Percentiles rank a stretch among this genome's conserved stretches.
Evolutionary conservation across 1,140 invertebrate species (phyloP).

Genomic region (Leptopilina boulardi): DNA sequence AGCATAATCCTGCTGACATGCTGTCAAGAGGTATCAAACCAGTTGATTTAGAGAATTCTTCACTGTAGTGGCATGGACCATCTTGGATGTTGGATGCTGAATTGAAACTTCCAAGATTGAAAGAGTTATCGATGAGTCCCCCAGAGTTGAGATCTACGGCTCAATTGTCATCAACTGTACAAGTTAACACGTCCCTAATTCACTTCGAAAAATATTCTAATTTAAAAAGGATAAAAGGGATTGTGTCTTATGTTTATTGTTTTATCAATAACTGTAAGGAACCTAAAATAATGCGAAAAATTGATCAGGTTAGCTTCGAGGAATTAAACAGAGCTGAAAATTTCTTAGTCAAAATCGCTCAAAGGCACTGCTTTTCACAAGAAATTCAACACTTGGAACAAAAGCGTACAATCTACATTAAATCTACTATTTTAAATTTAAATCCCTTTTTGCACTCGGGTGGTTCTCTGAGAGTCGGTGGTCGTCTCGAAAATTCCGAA

Average conservation of each 20-base stretch:
- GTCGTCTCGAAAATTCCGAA: conserved; percentile 51
- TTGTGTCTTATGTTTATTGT: conserved; percentile 37
- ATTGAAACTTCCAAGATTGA: background rate
- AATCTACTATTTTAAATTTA: conserved; percentile 30
- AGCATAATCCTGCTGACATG: conserved; percentile 45
- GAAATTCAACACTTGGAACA: conserved; percentile 36
- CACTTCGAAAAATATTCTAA: conserved; percentile 34
- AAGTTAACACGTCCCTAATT: background rate
- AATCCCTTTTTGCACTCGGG: conserved; percentile 52
- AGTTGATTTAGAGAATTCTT: conserved; percentile 31
- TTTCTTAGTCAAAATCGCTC: conserved; percentile 18
- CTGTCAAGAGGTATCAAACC: conserved; percentile 39
- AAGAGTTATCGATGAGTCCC: background rate
- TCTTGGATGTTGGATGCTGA: conserved; percentile 38
- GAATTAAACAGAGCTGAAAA: conserved; percentile 35
- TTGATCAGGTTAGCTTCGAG: background rate
- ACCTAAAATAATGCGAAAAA: background rate
- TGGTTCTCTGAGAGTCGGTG: conserved; percentile 60
- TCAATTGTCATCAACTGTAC: background rate
- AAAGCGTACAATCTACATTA: background rate
- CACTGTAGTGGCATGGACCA: conserved; percentile 48
- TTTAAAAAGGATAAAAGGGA: background rate
- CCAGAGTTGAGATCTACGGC: background rate
- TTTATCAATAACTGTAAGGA: conserved; percentile 21
- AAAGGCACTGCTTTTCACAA: background rate